Percentiles rank a stretch among this genome's conserved stretches.
phyloP scores from a whole-genome alignment of 2,888 invertebrate genomes.

The Morpho deidamia region DNA sequence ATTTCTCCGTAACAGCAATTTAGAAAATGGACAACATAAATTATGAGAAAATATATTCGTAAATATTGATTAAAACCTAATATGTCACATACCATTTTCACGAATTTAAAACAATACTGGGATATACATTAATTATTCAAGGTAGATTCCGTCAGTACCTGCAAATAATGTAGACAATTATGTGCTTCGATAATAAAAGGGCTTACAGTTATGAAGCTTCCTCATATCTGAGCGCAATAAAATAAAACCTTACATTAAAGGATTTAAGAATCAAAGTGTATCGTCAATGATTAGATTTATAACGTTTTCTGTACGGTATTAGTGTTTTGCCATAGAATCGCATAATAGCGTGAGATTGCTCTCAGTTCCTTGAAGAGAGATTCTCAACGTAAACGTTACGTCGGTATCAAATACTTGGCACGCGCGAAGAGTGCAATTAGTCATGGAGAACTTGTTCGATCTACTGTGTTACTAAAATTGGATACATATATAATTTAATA shows the following conservation, averaged over 20 bases:
- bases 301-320: constrained; percentile 16
- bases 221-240: not conserved
- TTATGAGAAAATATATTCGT: too few species aligned
- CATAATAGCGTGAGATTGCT: constrained; percentile 41
- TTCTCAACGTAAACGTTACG: constrained; percentile 24
- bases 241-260: not conserved
- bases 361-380: constrained; percentile 31
- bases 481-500: not conserved
- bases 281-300: not conserved
- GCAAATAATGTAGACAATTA: constrained; percentile 9
- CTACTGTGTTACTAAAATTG: constrained; percentile 7
- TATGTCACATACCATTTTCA: too few species aligned
- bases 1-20: too few species aligned
- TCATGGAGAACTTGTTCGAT: constrained; percentile 17
- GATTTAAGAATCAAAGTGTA: not conserved
- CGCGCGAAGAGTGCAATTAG: constrained; percentile 24
- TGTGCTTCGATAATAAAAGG: constrained; percentile 7
- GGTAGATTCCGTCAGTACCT: constrained; percentile 10
- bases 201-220: constrained; percentile 12
- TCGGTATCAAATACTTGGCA: constrained; percentile 27
- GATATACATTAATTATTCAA: constrained; percentile 4
- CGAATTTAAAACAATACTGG: not conserved
- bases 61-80: too few species aligned
- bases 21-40: too few species aligned
- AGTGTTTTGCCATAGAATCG: constrained; percentile 28